Conservation (phyloP, 2,888 invertebrate genomes). For the Hirtodrosophila histrioides region DNA sequence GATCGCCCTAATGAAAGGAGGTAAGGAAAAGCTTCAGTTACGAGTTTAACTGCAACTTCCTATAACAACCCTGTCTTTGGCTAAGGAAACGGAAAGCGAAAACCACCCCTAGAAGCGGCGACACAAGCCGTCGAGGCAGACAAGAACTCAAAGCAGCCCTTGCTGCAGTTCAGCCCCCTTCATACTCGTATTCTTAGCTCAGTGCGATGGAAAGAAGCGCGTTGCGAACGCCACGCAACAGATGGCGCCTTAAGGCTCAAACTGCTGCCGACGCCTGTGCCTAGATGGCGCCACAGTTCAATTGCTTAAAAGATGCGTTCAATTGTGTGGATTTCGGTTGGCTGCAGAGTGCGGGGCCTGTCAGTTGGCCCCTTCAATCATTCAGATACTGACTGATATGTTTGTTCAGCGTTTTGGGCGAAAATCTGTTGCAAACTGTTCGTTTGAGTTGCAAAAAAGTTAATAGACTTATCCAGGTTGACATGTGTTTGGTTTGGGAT, state of each 20-base stretch:
- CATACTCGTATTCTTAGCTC: conserved; percentile 2
- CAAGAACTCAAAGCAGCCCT: background rate
- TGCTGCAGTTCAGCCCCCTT: conserved; percentile 18
- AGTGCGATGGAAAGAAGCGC: conserved; percentile 27
- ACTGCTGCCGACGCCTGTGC: conserved; percentile 1
- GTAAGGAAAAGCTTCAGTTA: conserved; percentile 6
- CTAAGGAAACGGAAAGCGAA: conserved; percentile 22
- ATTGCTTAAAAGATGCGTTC: background rate
- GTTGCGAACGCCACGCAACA: conserved; percentile 42
- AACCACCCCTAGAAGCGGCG: conserved; percentile 47
- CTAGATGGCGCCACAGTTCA: conserved; percentile 58
- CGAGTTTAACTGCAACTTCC: no score
- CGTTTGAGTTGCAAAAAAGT: background rate
- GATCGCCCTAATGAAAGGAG: conserved; percentile 1
- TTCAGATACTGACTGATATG: background rate
- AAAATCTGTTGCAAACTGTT: conserved; percentile 13
- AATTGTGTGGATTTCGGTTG: background rate
- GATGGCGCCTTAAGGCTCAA: conserved; percentile 49
- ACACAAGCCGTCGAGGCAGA: conserved; percentile 2
- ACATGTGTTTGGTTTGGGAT: conserved; percentile 17
- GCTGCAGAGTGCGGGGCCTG: no score
- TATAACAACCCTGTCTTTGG: conserved; percentile 56
- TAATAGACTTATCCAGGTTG: conserved; percentile 43
- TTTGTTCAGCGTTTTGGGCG: conserved; percentile 24
- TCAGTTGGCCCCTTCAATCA: no score